Evolutionary conservation across 2,888 invertebrate genomes (phyloP).

Genomic region (Megaustenia siamemsis): DNA sequence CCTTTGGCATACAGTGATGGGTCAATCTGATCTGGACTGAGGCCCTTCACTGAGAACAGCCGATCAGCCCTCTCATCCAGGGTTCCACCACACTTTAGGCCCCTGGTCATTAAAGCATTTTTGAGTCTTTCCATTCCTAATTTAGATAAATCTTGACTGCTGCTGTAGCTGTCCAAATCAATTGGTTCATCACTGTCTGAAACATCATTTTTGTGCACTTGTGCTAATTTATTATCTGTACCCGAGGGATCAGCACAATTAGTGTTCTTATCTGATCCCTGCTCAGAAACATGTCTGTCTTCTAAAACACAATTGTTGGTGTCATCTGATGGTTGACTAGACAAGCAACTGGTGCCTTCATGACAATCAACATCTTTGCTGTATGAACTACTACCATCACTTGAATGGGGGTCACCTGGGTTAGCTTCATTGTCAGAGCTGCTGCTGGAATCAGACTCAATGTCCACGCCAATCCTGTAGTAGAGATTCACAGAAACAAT

Average conservation of each 20-base stretch:
- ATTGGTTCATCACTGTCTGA: slow-evolving; percentile 49
- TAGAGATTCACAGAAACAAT: background rate
- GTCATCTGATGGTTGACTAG: background rate
- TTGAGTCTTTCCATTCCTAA: slow-evolving; percentile 81
- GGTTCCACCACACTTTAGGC: slow-evolving; percentile 82
- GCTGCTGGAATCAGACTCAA: slow-evolving; percentile 68
- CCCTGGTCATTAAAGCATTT: slow-evolving; percentile 75
- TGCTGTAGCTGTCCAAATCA: slow-evolving; percentile 66
- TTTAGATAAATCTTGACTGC: slow-evolving; percentile 73
- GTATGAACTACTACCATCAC: slow-evolving; percentile 7
- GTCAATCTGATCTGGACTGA: slow-evolving; percentile 74
- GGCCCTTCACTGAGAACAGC: slow-evolving; percentile 80
- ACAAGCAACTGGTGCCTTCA: background rate
- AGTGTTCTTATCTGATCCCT: background rate
- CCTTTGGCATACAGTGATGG: slow-evolving; percentile 76
- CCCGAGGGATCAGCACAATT: background rate
- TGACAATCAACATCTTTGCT: background rate
- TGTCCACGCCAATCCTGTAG: slow-evolving; percentile 68
- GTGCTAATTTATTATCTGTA: background rate
- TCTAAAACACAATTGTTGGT: background rate
- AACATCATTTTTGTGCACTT: background rate
- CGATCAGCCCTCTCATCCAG: slow-evolving; percentile 80
- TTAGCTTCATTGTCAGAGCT: slow-evolving; percentile 61
- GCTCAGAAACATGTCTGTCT: background rate
- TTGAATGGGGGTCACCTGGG: slow-evolving; percentile 20